Evolutionary conservation across 1,140 invertebrate genomes (phyloP), one percentile per base, ranked within the genome.

Genomic region (Samia ricini): DNA sequence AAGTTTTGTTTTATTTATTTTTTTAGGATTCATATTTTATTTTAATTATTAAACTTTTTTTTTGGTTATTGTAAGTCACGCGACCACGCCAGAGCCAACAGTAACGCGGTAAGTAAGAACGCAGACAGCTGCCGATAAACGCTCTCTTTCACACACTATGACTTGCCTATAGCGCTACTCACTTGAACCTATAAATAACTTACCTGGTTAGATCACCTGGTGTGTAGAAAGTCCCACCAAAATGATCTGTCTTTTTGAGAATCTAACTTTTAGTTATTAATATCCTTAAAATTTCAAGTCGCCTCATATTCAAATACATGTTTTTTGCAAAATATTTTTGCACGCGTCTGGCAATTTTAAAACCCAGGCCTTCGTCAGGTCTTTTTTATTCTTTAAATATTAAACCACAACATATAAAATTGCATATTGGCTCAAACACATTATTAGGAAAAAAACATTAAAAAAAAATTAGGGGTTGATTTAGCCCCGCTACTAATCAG

Each of bases 201-300:
- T 58, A n/a, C n/a, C n/a, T n/a, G n/a, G 48, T 60, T 60, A 60
- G 59, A 60, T 60, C 49, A 51, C 48, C 59, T 60, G 59, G 59
- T 49, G 51, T 48, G 59, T 60, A 60, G 59, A 52, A 60, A 60
- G 49, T 52, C 24, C 59, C 49, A 60, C 59, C 59, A 50, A 60
- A 60, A 60, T 49, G 19, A 49, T 60, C 26, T 4, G 59, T 60
- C 48, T 60, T 60, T 60, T 60, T 51, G 42, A 51, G 59, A 60
- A 52, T 26, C 49, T 60, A 60, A 26, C 51, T 60, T 60, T 60
- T 52, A 52, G 26, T 19, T 49, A n/a, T 19, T 3, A 49, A 49
- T 49, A 49, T 12, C 19, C 51, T 60, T 60, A 52, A 51, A 51
- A 51, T 52, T 50, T 60, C 21, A 51, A 51, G 24, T 60, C 51